Evolutionary conservation across 2,797 vertebrate species (phyloP).

Genomic region (Enteromius anoplus): DNA sequence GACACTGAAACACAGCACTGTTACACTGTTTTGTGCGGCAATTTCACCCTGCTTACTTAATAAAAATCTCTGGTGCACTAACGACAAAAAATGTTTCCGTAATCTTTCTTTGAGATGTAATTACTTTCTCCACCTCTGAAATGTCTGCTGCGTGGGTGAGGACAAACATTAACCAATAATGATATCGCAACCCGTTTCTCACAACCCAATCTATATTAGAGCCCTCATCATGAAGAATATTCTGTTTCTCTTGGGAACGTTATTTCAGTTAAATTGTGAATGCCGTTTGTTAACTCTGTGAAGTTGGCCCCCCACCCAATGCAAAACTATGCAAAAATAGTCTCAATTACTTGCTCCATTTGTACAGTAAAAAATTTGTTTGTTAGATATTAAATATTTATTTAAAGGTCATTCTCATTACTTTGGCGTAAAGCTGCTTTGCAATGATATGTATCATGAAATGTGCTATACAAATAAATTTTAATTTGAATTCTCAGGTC

Average conservation of each 20-base stretch:
- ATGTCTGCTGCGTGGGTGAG: not conserved
- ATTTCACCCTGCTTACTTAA: not conserved
- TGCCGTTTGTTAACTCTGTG: not conserved
- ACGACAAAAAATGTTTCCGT: not conserved
- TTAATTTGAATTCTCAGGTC: no score
- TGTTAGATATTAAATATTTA: no score
- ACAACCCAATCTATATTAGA: not conserved
- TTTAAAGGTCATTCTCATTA: no score
- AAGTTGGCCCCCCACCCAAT: no score
- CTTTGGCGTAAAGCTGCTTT: no score
- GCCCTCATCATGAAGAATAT: not conserved
- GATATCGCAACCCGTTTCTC: not conserved
- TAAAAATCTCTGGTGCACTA: not conserved
- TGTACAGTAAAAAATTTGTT: no score
- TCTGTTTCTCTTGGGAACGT: not conserved
- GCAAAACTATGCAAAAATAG: no score
- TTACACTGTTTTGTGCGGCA: not conserved
- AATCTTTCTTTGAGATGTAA: not conserved
- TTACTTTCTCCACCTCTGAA: constrained; percentile 4
- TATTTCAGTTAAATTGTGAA: not conserved
- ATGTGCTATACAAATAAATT: no score
- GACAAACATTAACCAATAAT: not conserved
- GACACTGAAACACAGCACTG: not conserved
- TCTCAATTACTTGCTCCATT: no score
- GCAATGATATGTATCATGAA: no score